Evolutionary conservation across 1,140 invertebrate genomes (phyloP).

Genomic region (Cheumatopsyche charites): DNA sequence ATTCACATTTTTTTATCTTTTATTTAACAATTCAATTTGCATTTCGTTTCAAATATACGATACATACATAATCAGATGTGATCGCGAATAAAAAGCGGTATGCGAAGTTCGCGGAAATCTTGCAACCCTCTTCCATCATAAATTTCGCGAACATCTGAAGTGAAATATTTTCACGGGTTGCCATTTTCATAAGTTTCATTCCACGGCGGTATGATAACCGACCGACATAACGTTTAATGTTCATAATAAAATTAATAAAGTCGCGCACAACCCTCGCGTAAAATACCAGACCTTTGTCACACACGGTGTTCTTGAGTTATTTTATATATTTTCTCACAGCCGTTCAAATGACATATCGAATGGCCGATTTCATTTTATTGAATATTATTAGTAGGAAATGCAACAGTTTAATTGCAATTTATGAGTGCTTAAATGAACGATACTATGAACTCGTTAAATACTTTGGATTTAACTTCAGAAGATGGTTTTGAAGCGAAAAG

Average conservation of each 20-base stretch:
- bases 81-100: background rate
- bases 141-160: slow-evolving; percentile 5
- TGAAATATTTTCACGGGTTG: slow-evolving; percentile 27
- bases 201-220: slow-evolving; percentile 16
- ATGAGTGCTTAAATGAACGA: no score
- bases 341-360: no score
- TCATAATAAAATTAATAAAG: slow-evolving; percentile 36
- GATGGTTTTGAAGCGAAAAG: slow-evolving; percentile 26
- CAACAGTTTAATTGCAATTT: no score
- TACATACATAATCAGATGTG: no score
- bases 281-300: background rate
- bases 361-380: background rate
- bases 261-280: no score
- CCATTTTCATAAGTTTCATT: slow-evolving; percentile 31
- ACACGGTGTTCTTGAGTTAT: background rate
- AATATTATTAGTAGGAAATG: no score
- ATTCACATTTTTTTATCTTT: no score
- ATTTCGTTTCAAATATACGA: no score
- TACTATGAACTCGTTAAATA: background rate
- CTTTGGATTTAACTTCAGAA: slow-evolving; percentile 8
- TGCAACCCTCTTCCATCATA: slow-evolving; percentile 2
- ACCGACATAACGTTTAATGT: slow-evolving; percentile 25
- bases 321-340: no score
- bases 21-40: no score
- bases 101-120: slow-evolving; percentile 5